Evolutionary conservation across 2,797 vertebrate species (phyloP).

Genomic region (Acanthiza pusilla): DNA sequence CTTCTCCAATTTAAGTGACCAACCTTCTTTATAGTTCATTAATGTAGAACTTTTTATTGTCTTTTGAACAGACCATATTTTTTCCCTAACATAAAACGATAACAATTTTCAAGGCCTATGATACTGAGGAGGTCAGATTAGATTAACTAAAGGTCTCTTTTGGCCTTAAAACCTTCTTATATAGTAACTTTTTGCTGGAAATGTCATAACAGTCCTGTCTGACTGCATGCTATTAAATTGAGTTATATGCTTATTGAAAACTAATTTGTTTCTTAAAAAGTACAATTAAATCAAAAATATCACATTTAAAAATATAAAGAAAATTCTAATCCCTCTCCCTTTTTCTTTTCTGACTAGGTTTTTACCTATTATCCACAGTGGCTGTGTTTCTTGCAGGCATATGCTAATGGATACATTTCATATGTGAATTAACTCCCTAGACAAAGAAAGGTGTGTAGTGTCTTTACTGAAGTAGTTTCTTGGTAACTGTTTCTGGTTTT

Average conservation of each 20-base stretch:
- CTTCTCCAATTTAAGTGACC: background rate
- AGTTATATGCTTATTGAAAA: background rate
- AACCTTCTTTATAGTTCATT: background rate
- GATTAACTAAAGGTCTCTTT: background rate
- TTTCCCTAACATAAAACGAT: background rate
- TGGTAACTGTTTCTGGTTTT: fast-evolving
- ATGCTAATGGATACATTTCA: background rate
- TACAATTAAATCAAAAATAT: background rate
- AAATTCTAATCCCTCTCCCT: background rate
- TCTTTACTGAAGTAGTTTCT: background rate
- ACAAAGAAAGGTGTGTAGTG: background rate
- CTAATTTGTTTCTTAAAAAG: background rate
- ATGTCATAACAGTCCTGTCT: background rate
- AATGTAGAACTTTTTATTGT: background rate
- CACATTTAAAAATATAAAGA: background rate
- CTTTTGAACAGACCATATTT: background rate
- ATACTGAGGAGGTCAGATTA: background rate
- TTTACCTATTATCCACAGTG: background rate
- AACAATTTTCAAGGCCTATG: background rate
- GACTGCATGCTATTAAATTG: background rate
- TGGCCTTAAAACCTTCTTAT: background rate
- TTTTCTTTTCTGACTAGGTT: background rate
- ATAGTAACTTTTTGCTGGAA: background rate
- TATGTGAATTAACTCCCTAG: background rate
- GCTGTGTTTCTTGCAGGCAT: background rate